Base-by-base conservation (phyloP, 2,888 invertebrate genomes). In the Listrodromus nycthemerus region DNA sequence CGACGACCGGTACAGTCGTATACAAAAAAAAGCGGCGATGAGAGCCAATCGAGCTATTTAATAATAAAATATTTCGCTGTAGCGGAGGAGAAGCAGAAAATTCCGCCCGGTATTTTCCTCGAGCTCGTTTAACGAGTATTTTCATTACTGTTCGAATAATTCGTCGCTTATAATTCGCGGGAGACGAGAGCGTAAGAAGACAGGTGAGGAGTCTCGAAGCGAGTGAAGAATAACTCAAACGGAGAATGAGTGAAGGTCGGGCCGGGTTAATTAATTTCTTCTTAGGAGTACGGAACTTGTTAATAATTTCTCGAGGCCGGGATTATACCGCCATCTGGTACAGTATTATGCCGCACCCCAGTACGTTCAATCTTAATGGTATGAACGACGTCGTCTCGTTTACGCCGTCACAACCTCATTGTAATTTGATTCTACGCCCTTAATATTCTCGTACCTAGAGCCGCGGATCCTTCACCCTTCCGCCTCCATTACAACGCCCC, bases 211-310 rank as follows among this genome's bases (percentile, higher is more conserved):
- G 67, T 69, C 45, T 70, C 48, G 10, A 27, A 37, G 33, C 67
- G 21, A 24, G 52, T 27, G 45, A 71, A 66, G 58, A 79, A 84
- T 66, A 79, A 41, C 52, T 76, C 52, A 21, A 52, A 52, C 33
- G 48, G 70, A 52, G 65, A 67, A 50, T 13, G 48, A 58, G 66
- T 45, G 66, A 19, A 82, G 66, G 37, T 45, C 58, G 55, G n/a
- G 27, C 50, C 41, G 67, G 63, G 86, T 87, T 88, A 88, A 89
- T 88, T 89, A 87, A 89, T 89, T 89, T 86, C 52, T 87, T 86
- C 86, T 86, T 84, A 66, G 85, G 77, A 66, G 67, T 33, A 41
- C 45, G 33, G 37, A 67, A 63, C 65, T 77, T 55, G 77, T 83
- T 80, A 77, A 74, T 76, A 74, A 63, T 48, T 74, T 16, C 52